These are phyloP conservation scores for Eulimnadia texana DNA, from an alignment of 1,140 invertebrate genomes.

Conservation along the genomic window DNA sequence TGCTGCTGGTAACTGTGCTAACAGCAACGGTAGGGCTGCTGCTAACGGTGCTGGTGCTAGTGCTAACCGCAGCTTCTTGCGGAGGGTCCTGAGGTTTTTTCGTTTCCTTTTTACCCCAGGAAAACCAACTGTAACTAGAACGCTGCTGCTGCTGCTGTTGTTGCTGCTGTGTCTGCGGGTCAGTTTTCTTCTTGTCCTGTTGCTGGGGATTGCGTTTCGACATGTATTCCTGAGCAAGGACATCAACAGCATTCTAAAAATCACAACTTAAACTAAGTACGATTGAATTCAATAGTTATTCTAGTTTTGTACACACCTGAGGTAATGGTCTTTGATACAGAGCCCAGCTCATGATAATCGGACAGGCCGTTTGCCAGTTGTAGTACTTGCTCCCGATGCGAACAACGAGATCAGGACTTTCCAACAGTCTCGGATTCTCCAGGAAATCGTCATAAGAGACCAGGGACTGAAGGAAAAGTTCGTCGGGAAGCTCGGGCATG, in stretches of 20 bases:
- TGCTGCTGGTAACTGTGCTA: no score
- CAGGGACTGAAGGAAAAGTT: conserved; percentile 56
- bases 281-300: no score
- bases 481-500: conserved; percentile 38
- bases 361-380: conserved; percentile 73
- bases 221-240: conserved; percentile 7
- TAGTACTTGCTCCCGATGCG: conserved; percentile 74
- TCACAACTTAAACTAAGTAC: no score
- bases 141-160: conserved; percentile 19
- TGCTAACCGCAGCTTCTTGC: background rate
- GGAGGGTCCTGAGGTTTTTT: background rate
- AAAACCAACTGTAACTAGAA: background rate
- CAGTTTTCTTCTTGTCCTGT: background rate
- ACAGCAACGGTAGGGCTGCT: no score
- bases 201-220: background rate
- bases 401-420: conserved; percentile 73
- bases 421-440: conserved; percentile 57
- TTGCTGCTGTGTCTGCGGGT: background rate
- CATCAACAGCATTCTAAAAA: background rate
- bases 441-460: conserved; percentile 72
- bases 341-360: conserved; percentile 67
- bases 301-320: no score
- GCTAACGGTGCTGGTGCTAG: no score
- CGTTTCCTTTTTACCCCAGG: background rate
- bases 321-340: conserved; percentile 70